These are phyloP conservation scores for Ochlodes sylvanus DNA, from an alignment of 2,888 invertebrate species.

Conservation along the genomic window DNA sequence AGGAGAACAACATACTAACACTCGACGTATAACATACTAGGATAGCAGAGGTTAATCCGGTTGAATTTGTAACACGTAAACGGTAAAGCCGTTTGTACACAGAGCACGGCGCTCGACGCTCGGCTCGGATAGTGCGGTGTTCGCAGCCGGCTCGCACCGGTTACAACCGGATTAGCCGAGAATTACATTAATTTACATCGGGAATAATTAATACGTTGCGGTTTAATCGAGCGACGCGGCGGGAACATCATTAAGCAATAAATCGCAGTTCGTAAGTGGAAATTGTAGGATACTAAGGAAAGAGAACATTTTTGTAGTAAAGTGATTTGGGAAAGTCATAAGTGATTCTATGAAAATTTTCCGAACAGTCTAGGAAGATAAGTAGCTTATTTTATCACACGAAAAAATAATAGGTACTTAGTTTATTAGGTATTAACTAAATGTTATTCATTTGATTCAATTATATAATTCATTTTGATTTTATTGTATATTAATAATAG, in stretches of 20 bases:
- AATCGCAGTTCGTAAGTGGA: not conserved
- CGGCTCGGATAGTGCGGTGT: not conserved
- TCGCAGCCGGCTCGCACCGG: not conserved
- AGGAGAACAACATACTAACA: too few species aligned
- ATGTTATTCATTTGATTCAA: too few species aligned
- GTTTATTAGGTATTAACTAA: too few species aligned
- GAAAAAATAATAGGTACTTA: too few species aligned
- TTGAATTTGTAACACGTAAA: not conserved
- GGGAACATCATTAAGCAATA: not conserved
- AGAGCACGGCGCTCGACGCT: not conserved
- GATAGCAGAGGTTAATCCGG: too few species aligned
- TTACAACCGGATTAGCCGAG: constrained; percentile 1
- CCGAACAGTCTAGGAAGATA: not conserved
- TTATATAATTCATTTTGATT: too few species aligned
- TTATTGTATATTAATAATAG: too few species aligned
- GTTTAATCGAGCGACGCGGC: constrained; percentile 8
- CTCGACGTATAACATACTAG: too few species aligned
- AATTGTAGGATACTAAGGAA: not conserved
- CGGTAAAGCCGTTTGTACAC: not conserved
- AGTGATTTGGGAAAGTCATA: too few species aligned
- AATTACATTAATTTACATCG: constrained; percentile 4
- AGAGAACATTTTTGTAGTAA: too few species aligned
- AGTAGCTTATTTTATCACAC: not conserved
- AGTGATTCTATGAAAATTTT: too few species aligned
- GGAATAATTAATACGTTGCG: constrained; percentile 8